Base-by-base conservation (phyloP, 2,113 vertebrate species). In the Dascyllus trimaculatus region DNA sequence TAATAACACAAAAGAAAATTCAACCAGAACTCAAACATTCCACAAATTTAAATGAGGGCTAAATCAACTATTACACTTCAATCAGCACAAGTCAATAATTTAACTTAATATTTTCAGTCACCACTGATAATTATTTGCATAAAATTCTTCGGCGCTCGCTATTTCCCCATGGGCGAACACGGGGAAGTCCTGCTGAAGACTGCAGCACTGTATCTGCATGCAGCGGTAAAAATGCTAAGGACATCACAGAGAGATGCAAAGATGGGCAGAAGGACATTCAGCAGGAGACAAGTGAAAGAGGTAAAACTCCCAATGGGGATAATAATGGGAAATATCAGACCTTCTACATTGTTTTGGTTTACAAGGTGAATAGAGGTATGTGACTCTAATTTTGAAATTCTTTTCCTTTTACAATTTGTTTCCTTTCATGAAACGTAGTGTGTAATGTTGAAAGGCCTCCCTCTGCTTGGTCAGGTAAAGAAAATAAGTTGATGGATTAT, bases 201-300 rank as follows among this genome's bases (percentile, higher is more conserved):
- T 60, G 71, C 81, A 64, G 53, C 40, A 51, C 24, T 59, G 40
- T 56, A 81, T 78, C 80, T 73, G 80, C 78, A 76, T 58, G 71
- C 65, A 84, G 87, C 78, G 51, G 75, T 56, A 62, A 85, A 77
- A 49, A 75, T 19, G 75, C 32, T 67, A 67, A 68, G 73, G 68
- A 78, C 46, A 38, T 56, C 59, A 54, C 59, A 66, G 67, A 57
- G 48, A 40, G 29, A 78, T 19, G 59, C 19, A 22, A 38, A 26
- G 52, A 64, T 38, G 45, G 18, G 49, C 29, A 72, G 62, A 69
- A 61, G 70, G 65, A 80, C 48, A 35, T 26, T 4, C 62, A 18
- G 29, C 13, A 52, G 46, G 71, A 49, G 75, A 49, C 4, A 4
- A 32, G 66, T 9, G 8, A 62, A 19, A 71, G 59, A 43, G 46